Evolutionary conservation across 1,140 invertebrate species (phyloP).

Genomic region (Ceratosolen solmsi): DNA sequence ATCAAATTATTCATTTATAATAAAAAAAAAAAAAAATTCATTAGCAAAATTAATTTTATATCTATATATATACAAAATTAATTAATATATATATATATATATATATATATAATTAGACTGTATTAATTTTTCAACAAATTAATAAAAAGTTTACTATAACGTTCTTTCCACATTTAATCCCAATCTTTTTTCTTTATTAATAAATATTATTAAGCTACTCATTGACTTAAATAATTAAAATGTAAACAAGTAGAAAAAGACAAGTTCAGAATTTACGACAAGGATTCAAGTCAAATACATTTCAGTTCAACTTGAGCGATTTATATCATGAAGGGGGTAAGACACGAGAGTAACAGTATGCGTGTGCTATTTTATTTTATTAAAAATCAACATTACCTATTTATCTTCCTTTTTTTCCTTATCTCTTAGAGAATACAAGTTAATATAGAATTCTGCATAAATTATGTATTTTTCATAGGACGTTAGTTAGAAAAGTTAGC

Average conservation of each 20-base stretch:
- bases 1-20: no score
- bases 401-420: not conserved
- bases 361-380: not conserved
- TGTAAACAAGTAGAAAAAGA: not conserved
- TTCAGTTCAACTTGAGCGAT: not conserved
- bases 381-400: not conserved
- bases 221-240: not conserved
- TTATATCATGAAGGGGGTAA: constrained; percentile 31
- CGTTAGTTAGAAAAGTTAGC: not conserved
- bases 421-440: constrained; percentile 1
- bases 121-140: no score
- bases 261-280: constrained; percentile 11
- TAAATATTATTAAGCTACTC: not conserved
- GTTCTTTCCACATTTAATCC: not conserved
- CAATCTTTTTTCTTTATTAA: not conserved
- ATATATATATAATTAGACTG: no score
- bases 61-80: no score
- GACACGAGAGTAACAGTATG: not conserved
- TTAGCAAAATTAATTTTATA: no score
- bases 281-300: constrained; percentile 26
- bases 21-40: no score
- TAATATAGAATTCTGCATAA: constrained; percentile 19
- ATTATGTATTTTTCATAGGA: constrained; percentile 30
- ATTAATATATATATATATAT: no score
- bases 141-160: constrained; percentile 25